Conservation (phyloP, 2,888 invertebrate species). For the Pachydiplax longipennis region DNA sequence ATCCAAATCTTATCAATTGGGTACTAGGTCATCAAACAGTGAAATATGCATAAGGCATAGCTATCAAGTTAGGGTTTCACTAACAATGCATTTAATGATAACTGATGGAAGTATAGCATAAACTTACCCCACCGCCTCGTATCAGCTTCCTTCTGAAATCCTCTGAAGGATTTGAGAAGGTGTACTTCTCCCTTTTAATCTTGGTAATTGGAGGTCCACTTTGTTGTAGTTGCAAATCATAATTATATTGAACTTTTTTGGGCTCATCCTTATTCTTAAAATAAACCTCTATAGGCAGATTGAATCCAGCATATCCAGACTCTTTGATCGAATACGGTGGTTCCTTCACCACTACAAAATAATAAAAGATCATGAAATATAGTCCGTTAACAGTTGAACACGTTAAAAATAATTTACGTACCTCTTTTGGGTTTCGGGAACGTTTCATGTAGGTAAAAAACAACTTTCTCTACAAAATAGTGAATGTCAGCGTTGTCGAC, state of each 20-base stretch:
- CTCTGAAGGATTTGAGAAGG: slow-evolving; percentile 85
- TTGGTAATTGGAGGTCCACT: slow-evolving; percentile 76
- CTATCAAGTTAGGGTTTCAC: slow-evolving; percentile 20
- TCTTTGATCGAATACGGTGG: slow-evolving; percentile 90
- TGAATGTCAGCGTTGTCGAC: slow-evolving; percentile 86
- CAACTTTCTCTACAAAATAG: slow-evolving; percentile 88
- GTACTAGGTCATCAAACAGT: slow-evolving; percentile 6
- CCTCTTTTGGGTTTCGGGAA: slow-evolving; percentile 92
- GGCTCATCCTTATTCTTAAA: slow-evolving; percentile 90
- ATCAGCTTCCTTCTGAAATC: slow-evolving; percentile 88
- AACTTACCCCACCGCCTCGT: slow-evolving; percentile 81
- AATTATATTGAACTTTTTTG: slow-evolving; percentile 75
- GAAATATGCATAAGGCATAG: not conserved
- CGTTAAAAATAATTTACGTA: slow-evolving; percentile 62
- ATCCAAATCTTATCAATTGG: slow-evolving; percentile 26
- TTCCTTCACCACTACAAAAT: slow-evolving; percentile 81
- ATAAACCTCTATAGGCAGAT: slow-evolving; percentile 87
- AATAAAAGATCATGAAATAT: slow-evolving; percentile 48
- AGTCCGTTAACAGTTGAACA: not conserved
- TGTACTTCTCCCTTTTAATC: slow-evolving; percentile 80
- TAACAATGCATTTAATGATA: not conserved
- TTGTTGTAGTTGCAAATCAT: slow-evolving; percentile 84
- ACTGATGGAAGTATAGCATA: not conserved
- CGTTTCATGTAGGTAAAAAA: slow-evolving; percentile 89
- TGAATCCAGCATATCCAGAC: slow-evolving; percentile 96